These are phyloP conservation scores for Sturnira hondurensis DNA, from an alignment of 2,113 vertebrate species.

Conservation along the genomic window DNA sequence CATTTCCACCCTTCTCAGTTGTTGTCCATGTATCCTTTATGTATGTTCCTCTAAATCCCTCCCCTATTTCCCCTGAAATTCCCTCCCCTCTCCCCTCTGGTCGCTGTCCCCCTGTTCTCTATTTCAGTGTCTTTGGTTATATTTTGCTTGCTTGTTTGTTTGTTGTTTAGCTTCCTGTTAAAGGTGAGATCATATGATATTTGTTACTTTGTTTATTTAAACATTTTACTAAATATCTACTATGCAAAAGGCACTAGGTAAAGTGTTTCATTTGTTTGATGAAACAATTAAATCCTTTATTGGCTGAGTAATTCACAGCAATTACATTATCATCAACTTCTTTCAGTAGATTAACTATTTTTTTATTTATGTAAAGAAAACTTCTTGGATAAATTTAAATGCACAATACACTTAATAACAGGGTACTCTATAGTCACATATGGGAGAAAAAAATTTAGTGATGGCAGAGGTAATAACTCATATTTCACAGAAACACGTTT, in stretches of 20 bases:
- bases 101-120: too few relatives aligned
- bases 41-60: too few relatives aligned
- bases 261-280: neutral
- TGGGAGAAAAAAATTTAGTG: constrained; percentile 16
- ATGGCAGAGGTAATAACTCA: constrained; percentile 47
- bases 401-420: neutral
- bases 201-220: neutral
- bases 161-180: too few relatives aligned
- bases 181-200: too few relatives aligned
- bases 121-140: too few relatives aligned
- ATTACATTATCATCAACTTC: neutral
- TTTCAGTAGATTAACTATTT: neutral
- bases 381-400: constrained; percentile 31
- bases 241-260: neutral
- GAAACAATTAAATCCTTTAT: neutral
- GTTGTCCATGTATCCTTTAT: too few relatives aligned
- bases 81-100: too few relatives aligned
- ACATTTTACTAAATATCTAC: neutral
- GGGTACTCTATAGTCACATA: neutral
- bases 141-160: too few relatives aligned
- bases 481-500: constrained; percentile 38
- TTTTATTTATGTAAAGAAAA: constrained; percentile 37
- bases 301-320: neutral
- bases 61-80: too few relatives aligned
- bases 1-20: too few relatives aligned